Conservation (phyloP, 2,113 vertebrate species). For the Opisthocomus hoazin region DNA sequence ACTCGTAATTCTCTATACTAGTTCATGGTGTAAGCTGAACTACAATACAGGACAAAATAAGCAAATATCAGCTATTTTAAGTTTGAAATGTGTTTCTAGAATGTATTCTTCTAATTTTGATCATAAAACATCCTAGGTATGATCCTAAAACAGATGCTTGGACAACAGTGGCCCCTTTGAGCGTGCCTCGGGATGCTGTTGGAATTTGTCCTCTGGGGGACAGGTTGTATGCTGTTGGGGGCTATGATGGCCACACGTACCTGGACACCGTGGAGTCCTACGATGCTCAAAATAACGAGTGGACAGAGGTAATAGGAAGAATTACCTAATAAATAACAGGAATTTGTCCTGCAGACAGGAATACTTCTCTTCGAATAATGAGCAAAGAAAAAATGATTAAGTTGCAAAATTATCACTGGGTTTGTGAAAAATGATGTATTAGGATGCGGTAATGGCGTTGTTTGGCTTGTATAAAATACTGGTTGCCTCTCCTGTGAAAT, state of each 20-base stretch:
- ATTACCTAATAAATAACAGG: accelerated
- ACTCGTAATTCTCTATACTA: not conserved
- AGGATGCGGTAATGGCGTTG: no score
- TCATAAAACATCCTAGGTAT: constrained; percentile 74
- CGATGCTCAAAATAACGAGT: constrained; percentile 92
- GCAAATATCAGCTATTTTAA: not conserved
- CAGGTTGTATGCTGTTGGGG: constrained; percentile 88
- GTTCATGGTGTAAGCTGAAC: accelerated
- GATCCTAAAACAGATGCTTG: constrained; percentile 93
- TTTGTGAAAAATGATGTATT: accelerated
- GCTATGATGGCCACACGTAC: constrained; percentile 92
- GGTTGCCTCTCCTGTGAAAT: not conserved
- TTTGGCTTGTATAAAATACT: not conserved
- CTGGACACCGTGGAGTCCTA: constrained; percentile 93
- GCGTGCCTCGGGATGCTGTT: constrained; percentile 88
- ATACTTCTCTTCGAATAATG: accelerated
- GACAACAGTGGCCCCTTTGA: constrained; percentile 90
- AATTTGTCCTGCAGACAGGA: not conserved
- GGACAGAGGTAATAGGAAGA: constrained; percentile 84
- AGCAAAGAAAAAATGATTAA: not conserved
- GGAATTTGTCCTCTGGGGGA: constrained; percentile 91
- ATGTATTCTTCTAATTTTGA: not conserved
- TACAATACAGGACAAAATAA: not conserved
- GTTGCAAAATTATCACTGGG: accelerated
- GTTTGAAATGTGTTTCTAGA: not conserved